A percentile compares a stretch with the other conserved stretches of the same genome.
phyloP scores from a whole-genome alignment of 2,888 invertebrate species.

The Apotomis betuletana region DNA sequence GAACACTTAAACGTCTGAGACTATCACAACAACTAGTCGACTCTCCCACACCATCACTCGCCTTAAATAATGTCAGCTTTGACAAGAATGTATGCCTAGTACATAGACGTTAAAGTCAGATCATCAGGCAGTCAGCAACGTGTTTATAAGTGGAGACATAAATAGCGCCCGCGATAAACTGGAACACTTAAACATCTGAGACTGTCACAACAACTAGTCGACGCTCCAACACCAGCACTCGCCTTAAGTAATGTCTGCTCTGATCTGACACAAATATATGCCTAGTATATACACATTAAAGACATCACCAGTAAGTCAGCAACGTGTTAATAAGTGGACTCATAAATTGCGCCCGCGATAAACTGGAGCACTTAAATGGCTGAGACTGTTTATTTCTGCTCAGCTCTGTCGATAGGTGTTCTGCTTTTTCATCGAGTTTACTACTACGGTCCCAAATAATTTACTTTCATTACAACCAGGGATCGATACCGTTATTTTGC shows the following conservation, averaged over 20 bases:
- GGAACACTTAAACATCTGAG: slow-evolving; percentile 12
- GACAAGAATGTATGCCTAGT: no score
- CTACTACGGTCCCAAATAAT: no score
- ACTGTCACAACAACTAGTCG: neutral
- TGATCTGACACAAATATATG: no score
- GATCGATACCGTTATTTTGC: no score
- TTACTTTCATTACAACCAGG: slow-evolving; percentile 11
- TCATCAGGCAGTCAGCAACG: no score
- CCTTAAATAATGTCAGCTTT: no score
- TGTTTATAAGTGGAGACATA: neutral
- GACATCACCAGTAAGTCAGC: slow-evolving; percentile 12
- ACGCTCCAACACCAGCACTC: no score
- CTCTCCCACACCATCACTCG: no score
- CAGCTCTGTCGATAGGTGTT: no score
- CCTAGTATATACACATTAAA: neutral
- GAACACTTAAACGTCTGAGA: slow-evolving; percentile 13
- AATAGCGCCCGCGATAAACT: slow-evolving; percentile 16
- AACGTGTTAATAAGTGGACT: slow-evolving; percentile 14
- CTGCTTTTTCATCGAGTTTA: no score
- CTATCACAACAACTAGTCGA: neutral
- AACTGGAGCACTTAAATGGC: slow-evolving; percentile 21
- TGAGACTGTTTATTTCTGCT: neutral
- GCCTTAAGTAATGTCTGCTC: no score
- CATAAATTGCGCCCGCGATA: slow-evolving; percentile 16
- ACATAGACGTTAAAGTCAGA: no score